A percentile compares a stretch with the other conserved stretches of the same genome.
These are phyloP conservation scores for Apistogramma diplotaenia DNA, from an alignment of 2,113 vertebrate species.

Conservation along the genomic window DNA sequence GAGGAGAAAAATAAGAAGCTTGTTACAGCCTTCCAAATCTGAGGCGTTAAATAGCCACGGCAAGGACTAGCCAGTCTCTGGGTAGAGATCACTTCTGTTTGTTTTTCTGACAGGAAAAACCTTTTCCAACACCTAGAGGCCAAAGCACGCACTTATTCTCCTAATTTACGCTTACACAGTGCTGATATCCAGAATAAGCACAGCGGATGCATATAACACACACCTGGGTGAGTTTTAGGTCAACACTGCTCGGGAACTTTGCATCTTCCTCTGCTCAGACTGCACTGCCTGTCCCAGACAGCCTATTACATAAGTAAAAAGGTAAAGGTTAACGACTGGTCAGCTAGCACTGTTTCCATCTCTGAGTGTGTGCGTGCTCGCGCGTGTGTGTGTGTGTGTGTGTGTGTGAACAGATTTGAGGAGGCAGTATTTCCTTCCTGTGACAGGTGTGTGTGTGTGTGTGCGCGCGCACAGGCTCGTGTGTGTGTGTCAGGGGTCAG, in stretches of 20 bases:
- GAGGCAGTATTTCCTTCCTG: conserved; percentile 12
- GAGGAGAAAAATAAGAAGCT: background rate
- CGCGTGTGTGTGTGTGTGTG: background rate
- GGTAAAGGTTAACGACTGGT: conserved; percentile 43
- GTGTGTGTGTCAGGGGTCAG: conserved; percentile 27
- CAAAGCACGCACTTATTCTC: background rate
- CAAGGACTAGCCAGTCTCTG: background rate
- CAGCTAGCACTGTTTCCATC: background rate
- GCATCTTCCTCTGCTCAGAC: conserved; percentile 8
- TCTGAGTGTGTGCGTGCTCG: too few species aligned
- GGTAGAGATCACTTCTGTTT: background rate
- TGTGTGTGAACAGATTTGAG: background rate
- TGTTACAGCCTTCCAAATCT: background rate
- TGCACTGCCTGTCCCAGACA: conserved; percentile 3
- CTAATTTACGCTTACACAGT: background rate
- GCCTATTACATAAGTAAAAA: conserved; percentile 32
- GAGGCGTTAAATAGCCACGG: background rate
- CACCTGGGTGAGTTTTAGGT: background rate
- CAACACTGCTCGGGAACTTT: background rate
- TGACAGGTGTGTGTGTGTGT: conserved; percentile 50
- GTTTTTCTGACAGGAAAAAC: background rate
- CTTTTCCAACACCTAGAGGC: background rate
- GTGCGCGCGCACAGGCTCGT: too few species aligned
- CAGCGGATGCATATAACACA: background rate
- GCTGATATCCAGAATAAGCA: background rate